phyloP scores from a whole-genome alignment of 2,113 vertebrate genomes.

The Diadophis punctatus region DNA sequence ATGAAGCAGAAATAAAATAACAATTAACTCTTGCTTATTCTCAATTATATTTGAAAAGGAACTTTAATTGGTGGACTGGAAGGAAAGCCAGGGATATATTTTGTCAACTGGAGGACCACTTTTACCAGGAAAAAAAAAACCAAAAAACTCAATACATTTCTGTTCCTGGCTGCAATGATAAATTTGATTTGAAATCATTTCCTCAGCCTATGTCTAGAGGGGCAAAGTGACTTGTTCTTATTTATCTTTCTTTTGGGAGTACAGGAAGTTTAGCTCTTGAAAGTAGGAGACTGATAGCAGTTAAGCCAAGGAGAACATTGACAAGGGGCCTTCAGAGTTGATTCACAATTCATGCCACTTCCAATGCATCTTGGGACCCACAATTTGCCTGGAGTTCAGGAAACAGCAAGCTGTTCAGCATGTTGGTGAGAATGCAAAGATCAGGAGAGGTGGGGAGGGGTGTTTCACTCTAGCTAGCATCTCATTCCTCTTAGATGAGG shows the following conservation, averaged over 20 bases:
- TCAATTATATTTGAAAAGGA: conserved; percentile 54
- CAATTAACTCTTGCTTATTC: neutral
- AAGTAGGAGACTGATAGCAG: conserved; percentile 68
- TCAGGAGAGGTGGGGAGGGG: neutral
- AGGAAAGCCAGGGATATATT: conserved; percentile 57
- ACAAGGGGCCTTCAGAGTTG: conserved; percentile 48
- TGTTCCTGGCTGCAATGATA: conserved; percentile 64
- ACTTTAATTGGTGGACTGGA: conserved; percentile 40
- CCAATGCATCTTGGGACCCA: conserved; percentile 22
- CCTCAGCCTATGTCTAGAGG: conserved; percentile 66
- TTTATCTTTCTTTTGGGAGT: conserved; percentile 73
- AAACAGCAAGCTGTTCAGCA: conserved; percentile 42
- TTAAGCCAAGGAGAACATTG: conserved; percentile 52
- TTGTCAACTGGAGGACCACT: conserved; percentile 59
- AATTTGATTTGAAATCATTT: conserved; percentile 76
- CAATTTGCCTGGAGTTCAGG: conserved; percentile 35
- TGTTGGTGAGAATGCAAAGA: neutral
- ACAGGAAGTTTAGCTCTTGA: conserved; percentile 67
- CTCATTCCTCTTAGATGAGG: neutral
- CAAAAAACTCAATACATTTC: conserved; percentile 51
- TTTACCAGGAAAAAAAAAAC: conserved; percentile 55
- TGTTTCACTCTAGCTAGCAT: neutral
- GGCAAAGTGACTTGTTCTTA: conserved; percentile 70
- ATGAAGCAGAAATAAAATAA: conserved; percentile 8
- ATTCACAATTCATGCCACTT: conserved; percentile 23